These are phyloP conservation scores for Melanaphis sacchari DNA, from an alignment of 1,140 invertebrate genomes.

Conservation along the genomic window DNA sequence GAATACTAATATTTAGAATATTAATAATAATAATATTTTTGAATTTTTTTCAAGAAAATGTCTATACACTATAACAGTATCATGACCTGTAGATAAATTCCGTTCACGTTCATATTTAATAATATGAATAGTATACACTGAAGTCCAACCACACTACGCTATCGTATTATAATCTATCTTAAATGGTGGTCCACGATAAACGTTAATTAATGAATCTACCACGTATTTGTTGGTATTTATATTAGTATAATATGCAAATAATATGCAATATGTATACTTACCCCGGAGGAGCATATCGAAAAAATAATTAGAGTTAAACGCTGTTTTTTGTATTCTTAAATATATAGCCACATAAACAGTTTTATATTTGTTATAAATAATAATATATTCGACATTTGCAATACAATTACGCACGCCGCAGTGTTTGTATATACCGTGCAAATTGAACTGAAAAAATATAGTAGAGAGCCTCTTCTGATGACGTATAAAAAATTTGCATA, in stretches of 20 bases:
- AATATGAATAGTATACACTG: background rate
- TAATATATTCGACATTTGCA: too few species aligned
- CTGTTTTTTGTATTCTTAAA: background rate
- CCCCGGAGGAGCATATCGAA: background rate
- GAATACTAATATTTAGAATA: too few species aligned
- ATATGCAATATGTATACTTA: too few species aligned
- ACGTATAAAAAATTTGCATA: too few species aligned
- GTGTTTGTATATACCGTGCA: too few species aligned
- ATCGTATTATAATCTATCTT: background rate
- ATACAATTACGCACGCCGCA: too few species aligned
- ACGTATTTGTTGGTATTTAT: background rate
- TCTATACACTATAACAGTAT: background rate
- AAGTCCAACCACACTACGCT: background rate
- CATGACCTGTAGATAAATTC: background rate
- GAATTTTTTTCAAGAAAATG: background rate
- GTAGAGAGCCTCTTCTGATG: too few species aligned
- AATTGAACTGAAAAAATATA: too few species aligned
- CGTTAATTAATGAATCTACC: background rate
- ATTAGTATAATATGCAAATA: slow-evolving; percentile 5
- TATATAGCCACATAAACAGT: too few species aligned
- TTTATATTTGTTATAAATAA: too few species aligned
- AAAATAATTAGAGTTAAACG: background rate
- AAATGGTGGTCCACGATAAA: background rate
- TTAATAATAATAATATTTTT: too few species aligned
- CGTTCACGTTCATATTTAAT: background rate